Percentiles rank a stretch among this genome's conserved stretches.
These are phyloP conservation scores for Channallabes apus DNA, from an alignment of 2,797 vertebrate species.

Conservation along the genomic window DNA sequence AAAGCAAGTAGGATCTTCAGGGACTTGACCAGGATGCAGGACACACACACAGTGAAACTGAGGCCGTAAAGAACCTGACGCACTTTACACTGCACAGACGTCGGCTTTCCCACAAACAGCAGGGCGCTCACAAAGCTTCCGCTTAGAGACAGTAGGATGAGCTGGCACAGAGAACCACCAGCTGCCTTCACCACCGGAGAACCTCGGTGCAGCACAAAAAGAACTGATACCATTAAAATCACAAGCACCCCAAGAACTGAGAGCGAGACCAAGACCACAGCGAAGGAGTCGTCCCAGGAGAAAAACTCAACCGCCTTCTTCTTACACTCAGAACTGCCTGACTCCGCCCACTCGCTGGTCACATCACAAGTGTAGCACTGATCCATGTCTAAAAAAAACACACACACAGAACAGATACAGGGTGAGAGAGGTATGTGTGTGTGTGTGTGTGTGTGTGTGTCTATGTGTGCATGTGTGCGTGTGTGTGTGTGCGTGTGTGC, in stretches of 20 bases:
- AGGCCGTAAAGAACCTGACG: conserved; percentile 83
- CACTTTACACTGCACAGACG: conserved; percentile 74
- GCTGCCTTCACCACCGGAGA: conserved; percentile 85
- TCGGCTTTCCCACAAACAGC: conserved; percentile 83
- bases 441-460: too few species aligned
- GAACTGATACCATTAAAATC: conserved; percentile 70
- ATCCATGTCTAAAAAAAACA: conserved; percentile 78
- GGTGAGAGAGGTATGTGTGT: neutral
- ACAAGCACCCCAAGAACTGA: conserved; percentile 75
- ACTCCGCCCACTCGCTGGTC: conserved; percentile 77
- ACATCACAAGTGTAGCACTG: conserved; percentile 77
- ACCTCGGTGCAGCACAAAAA: conserved; percentile 79
- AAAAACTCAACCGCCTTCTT: conserved; percentile 76
- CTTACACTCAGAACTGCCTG: conserved; percentile 73
- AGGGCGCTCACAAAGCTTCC: conserved; percentile 77
- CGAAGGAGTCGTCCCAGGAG: conserved; percentile 78
- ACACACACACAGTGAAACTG: conserved; percentile 85
- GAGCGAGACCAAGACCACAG: conserved; percentile 76
- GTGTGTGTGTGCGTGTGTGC: neutral
- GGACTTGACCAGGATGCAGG: conserved; percentile 87
- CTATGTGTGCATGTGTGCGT: too few species aligned
- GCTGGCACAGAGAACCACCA: conserved; percentile 77
- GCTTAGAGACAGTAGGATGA: conserved; percentile 83
- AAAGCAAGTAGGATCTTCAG: conserved; percentile 89
- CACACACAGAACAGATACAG: neutral